Base-by-base conservation (phyloP, 2,888 invertebrate genomes). In the Anagyrus pseudococci region DNA sequence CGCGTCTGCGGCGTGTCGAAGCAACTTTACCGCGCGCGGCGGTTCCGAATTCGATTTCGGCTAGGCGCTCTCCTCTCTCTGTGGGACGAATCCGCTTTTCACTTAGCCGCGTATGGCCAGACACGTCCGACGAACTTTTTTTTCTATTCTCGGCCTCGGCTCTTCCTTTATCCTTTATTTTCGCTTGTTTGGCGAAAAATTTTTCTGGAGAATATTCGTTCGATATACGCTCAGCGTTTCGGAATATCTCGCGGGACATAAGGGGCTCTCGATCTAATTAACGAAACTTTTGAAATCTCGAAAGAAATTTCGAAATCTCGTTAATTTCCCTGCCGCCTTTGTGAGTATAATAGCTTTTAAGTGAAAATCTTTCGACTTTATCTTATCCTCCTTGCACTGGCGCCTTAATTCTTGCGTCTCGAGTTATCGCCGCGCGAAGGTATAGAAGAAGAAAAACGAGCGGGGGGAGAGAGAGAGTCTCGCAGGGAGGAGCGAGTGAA, bases 21-120 rank as follows among this genome's bases (percentile, higher is more conserved):
- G 17, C 7, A 58, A 63, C 43, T 54, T 63, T 29, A 41, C 43
- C 43, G 29, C 29, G n/a, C n/a, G n/a, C n/a, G n/a, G n/a, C n/a
- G 33, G 44, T 55, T 50, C 55, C 47, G 50, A 64, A 64, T 64
- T 64, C 63, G 55, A 64, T 64, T 64, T 54, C 26, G 19, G 37
- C 37, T n/a, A n/a, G n/a, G n/a, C n/a, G n/a, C 29, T 29, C 29
- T 29, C 29, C 29, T 29, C 29, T 10, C 29, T 44, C 3, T n/a
- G n/a, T n/a, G n/a, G n/a, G n/a, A n/a, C n/a, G n/a, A n/a, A n/a
- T n/a, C n/a, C n/a, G n/a, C n/a, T n/a, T n/a, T n/a, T n/a, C n/a
- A n/a, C n/a, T n/a, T n/a, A n/a, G n/a, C n/a, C n/a, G n/a, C n/a
- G n/a, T n/a, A n/a, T n/a, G n/a, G n/a, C n/a, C n/a, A n/a, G n/a